Evolutionary conservation across 2,113 vertebrate species (phyloP), one percentile per base, ranked within the genome.

Genomic region (Actenoides lindsayi): DNA sequence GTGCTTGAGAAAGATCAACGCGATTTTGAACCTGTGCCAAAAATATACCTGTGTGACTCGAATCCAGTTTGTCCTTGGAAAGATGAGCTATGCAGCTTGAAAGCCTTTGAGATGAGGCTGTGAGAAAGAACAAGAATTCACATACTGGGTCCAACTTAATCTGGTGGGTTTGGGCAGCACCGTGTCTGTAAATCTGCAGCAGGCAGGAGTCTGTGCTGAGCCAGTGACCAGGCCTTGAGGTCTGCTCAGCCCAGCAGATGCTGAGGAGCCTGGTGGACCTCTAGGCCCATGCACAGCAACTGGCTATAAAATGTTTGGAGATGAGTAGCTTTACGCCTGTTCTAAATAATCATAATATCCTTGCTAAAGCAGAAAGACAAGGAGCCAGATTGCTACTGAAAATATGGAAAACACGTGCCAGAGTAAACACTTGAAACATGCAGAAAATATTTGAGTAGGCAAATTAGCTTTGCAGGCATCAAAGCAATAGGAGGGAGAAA

Each of bases 391-490:
- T 62, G 16, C 41, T 56, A 62, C 57, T 0, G 13, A 94, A 83
- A 84, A 81, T 54, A 73, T 65, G 33, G 41, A 82, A 68, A 84
- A 50, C 11, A 10, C 12, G 11, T 79, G 64, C 76, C 56, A 84
- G 44, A 92, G 11, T 5, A 92, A 95, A 92, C 64, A 73, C 4
- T 48, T 33, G 77, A 87, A 93, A 73, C 46, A 68, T 56, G 41
- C 1, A 48, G 64, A 87, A 94, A 94, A 65, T 69, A 33, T 79
- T 84, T 91, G 39, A 53, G 20, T 57, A 89, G 57, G 31, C 35
- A 94, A 96, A 68, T 25, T 76, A 87, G 10, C 20, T 90, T 90
- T 89, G 23, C 41, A 86, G 33, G 8, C 78, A 80, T 62, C 64
- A 64, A 65, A 74, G 24, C 48, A 82, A 33, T 21, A 65, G 31